These are phyloP conservation scores for Rhodophaea formosa DNA, from an alignment of 2,888 invertebrate genomes.

Conservation along the genomic window DNA sequence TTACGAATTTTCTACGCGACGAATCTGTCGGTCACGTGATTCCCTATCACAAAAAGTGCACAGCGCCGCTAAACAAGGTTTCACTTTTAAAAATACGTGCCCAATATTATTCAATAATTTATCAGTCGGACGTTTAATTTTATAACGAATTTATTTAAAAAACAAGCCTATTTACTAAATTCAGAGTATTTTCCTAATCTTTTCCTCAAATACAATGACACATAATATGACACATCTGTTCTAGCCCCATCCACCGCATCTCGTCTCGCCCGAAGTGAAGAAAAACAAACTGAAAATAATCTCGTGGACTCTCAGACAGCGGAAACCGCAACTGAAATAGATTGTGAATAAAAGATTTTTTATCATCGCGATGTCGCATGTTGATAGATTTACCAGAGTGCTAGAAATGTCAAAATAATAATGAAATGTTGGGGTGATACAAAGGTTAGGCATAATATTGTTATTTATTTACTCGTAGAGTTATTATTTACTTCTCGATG, in stretches of 20 bases:
- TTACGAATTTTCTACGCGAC: no score
- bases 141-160: no score
- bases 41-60: no score
- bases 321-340: slow-evolving; percentile 47
- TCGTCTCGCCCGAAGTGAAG: slow-evolving; percentile 30
- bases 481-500: no score
- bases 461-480: no score
- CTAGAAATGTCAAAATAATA: neutral
- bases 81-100: no score
- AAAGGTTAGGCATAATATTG: no score
- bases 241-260: slow-evolving; percentile 5
- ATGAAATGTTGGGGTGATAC: neutral
- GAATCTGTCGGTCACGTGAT: no score
- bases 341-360: slow-evolving; percentile 32
- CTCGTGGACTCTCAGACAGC: slow-evolving; percentile 34
- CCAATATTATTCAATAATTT: no score
- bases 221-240: neutral
- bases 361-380: slow-evolving; percentile 10
- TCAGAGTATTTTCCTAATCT: neutral
- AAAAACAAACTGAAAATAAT: slow-evolving; percentile 53
- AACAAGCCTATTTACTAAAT: no score
- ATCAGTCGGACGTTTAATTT: no score
- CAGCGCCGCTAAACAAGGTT: no score
- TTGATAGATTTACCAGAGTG: slow-evolving; percentile 15
- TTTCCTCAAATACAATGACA: neutral